Base-by-base conservation (phyloP, 2,888 invertebrate species). In the Didymodactylos carnosus region DNA sequence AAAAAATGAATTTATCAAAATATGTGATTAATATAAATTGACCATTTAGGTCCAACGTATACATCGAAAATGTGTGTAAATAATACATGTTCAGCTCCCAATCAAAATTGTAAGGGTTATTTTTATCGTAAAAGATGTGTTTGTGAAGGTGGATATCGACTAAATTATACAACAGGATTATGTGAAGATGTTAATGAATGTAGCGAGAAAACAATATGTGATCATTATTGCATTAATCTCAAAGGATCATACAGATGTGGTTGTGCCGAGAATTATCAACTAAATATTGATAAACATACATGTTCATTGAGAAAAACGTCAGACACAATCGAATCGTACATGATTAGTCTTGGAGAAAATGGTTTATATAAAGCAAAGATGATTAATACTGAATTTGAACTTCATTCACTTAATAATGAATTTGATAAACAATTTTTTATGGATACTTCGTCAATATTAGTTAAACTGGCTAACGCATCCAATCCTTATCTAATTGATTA, bases 201-300 rank as follows among this genome's bases (percentile, higher is more conserved):
- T 62, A 41, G 43, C 13, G 43, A 43, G 23, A 51, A 53, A 40
- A 62, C 40, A 23, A 71, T 74, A 25, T 74, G 74, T 62, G 74
- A 74, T 53, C 74, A 74, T 39, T 71, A 71, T 43, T 74, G 74
- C 69, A 53, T 74, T 11, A 74, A 74, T 27, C 71, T 71, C 10
- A 53, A 29, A 27, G 74, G 74, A 5, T 74, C 74, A 39, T 74
- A 74, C 29, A 71, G 53, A 51, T 74, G 74, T 46, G 39, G 43
- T 13, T 74, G 74, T 27, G 53, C 29, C 27, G 74, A 71, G 49
- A 71, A 53, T 43, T 74, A 74, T 62, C 62, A 74, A 72, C 69
- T 74, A 39, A 71, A 49, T 25, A 29, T 35, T 19, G 74, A 74
- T 71, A 74, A 74, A 27, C 53, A 51, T 25, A 71, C 74, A 43